Evolutionary conservation across 1,140 invertebrate genomes (phyloP), one percentile per base, ranked within the genome.

Genomic region (Philopotamus ludificatus): DNA sequence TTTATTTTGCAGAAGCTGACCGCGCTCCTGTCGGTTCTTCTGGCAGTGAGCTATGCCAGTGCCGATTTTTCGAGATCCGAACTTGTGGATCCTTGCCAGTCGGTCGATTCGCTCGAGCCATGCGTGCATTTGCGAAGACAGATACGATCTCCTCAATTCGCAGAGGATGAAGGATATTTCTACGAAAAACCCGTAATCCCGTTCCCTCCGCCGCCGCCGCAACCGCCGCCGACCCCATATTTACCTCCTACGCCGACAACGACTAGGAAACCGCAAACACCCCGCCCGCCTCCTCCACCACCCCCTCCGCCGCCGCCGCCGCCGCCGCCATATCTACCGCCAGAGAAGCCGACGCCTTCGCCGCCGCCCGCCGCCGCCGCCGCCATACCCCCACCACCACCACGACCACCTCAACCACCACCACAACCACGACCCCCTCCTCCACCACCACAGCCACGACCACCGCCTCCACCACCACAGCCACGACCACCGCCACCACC

Each of bases 211-310:
- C 64, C 59, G 28, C 65, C 72, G 16, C 55, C 69, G 28, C 20
- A 16, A 50, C 9, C 55, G 20, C n/a, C 34, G 8, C 55, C 1
- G 3, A 8, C 22, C 25, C 15, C 22, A 3, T 47, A 44, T 3
- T 28, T 47, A 18, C 59, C 59, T 18, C 62, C 26, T 34, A 45
- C 41, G 18, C 41, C 57, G 28, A 47, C 42, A 4, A 47, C 42
- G 12, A 45, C 42, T 15, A 4, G 44, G 18, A 47, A 20, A 59
- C 55, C 42, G 26, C 58, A 68, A 25, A 18, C 67, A 2, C 67
- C 69, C 3, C 59, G 70, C 10, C 65, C 63, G 10, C 65, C 64
- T 15, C 55, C 68, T 10, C 67, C 70, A 9, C 66, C 73, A 42
- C 59, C 64, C 22, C 67, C 67, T 10, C 57, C 54, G 25, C 22